Evolutionary conservation across 2,888 invertebrate genomes (phyloP).

Genomic region (Tupiocoris notatus): DNA sequence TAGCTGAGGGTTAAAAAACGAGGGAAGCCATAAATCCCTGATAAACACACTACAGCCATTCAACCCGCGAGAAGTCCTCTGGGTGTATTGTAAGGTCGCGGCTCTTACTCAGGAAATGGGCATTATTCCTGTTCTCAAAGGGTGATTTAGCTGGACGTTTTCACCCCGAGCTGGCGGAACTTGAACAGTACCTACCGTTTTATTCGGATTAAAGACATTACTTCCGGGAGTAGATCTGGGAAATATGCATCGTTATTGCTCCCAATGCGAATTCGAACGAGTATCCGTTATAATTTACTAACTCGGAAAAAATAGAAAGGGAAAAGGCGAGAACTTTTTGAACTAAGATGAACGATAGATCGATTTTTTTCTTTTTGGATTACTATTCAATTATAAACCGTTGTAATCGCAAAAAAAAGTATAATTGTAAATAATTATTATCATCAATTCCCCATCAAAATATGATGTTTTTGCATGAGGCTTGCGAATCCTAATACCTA

Average conservation of each 20-base stretch:
- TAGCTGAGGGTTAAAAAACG: constrained; percentile 24
- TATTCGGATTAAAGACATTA: not conserved
- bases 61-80: constrained; percentile 13
- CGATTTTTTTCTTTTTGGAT: too few relatives aligned
- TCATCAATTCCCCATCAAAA: too few relatives aligned
- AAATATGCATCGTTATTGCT: not conserved
- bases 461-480: too few relatives aligned
- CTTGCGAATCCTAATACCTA: too few relatives aligned
- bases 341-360: too few relatives aligned
- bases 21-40: constrained; percentile 16
- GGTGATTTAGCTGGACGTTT: not conserved
- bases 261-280: too few relatives aligned
- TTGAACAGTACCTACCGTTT: not conserved
- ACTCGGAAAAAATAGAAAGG: too few relatives aligned
- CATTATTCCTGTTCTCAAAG: constrained; percentile 23
- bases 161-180: not conserved
- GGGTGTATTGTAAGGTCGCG: constrained; percentile 22
- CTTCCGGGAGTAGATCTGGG: not conserved
- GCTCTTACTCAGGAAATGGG: constrained; percentile 18
- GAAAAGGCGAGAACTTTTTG: too few relatives aligned
- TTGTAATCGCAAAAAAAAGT: too few relatives aligned
- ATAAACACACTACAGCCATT: constrained; percentile 28
- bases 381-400: too few relatives aligned
- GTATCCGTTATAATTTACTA: too few relatives aligned
- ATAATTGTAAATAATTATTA: too few relatives aligned